Percentiles rank a stretch among this genome's conserved stretches.
These are phyloP conservation scores for Oligia latruncula DNA, from an alignment of 2,888 invertebrate species.

Conservation along the genomic window DNA sequence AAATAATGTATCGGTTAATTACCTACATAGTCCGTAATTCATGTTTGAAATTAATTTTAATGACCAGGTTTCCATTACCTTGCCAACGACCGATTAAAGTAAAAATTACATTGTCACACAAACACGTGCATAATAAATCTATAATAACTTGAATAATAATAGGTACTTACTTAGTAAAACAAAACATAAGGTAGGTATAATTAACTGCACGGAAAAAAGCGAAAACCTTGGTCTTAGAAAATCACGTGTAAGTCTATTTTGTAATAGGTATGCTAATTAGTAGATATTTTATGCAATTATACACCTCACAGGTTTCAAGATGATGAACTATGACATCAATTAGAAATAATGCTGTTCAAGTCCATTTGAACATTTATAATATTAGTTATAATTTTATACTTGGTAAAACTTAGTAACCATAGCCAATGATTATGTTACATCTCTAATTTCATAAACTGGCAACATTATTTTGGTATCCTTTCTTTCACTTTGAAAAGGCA, in stretches of 20 bases:
- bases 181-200: not conserved
- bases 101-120: not conserved
- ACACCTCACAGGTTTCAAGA: too few relatives aligned
- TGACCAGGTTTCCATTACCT: not conserved
- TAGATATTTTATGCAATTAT: too few relatives aligned
- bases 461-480: too few relatives aligned
- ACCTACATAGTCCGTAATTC: not conserved
- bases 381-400: too few relatives aligned
- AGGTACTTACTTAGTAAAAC: not conserved
- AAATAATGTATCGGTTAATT: not conserved
- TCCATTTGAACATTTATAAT: too few relatives aligned
- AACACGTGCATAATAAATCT: not conserved
- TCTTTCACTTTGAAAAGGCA: too few relatives aligned
- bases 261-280: too few relatives aligned
- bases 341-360: too few relatives aligned
- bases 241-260: not conserved
- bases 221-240: not conserved
- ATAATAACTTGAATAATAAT: not conserved
- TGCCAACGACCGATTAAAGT: not conserved
- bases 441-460: too few relatives aligned
- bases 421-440: too few relatives aligned
- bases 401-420: too few relatives aligned
- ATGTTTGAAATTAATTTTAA: not conserved
- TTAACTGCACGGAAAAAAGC: not conserved
- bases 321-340: too few relatives aligned